Percentiles rank a stretch among this genome's conserved stretches.
phyloP scores from a whole-genome alignment of 2,888 invertebrate genomes.

The Baronia brevicornis region DNA sequence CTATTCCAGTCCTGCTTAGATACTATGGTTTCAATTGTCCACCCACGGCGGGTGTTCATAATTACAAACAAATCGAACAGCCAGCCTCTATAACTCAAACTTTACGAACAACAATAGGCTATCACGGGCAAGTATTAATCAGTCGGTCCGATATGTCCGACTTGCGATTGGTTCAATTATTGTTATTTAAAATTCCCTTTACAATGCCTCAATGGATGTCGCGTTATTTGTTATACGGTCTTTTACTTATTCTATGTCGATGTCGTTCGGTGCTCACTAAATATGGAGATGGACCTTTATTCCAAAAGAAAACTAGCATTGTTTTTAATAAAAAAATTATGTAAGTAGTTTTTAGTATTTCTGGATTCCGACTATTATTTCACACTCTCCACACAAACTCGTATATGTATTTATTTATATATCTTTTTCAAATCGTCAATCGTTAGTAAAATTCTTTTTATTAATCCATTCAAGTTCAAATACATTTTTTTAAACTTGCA shows the following conservation, averaged over 20 bases:
- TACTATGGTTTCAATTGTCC: neutral
- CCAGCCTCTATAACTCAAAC: constrained; percentile 31
- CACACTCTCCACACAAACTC: no score
- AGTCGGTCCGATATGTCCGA: constrained; percentile 28
- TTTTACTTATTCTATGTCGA: constrained; percentile 57
- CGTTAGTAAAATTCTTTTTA: no score
- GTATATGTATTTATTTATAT: no score
- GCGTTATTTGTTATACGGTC: constrained; percentile 60
- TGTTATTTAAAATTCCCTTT: constrained; percentile 64
- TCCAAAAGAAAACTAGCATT: neutral
- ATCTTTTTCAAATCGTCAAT: no score
- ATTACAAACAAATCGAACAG: constrained; percentile 30
- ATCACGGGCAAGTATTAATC: constrained; percentile 50
- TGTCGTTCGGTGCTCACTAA: constrained; percentile 24
- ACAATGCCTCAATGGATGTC: constrained; percentile 67
- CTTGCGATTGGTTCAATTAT: constrained; percentile 65
- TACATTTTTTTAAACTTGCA: no score
- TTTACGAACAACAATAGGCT: constrained; percentile 35
- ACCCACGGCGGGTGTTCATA: constrained; percentile 20
- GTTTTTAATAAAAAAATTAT: no score
- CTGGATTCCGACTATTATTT: no score
- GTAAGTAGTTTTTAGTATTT: no score
- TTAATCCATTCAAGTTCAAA: no score
- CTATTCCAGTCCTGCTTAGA: neutral
- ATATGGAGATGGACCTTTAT: constrained; percentile 31